These are phyloP conservation scores for Cheilosia variabilis DNA, from an alignment of 2,888 invertebrate species.

Conservation along the genomic window DNA sequence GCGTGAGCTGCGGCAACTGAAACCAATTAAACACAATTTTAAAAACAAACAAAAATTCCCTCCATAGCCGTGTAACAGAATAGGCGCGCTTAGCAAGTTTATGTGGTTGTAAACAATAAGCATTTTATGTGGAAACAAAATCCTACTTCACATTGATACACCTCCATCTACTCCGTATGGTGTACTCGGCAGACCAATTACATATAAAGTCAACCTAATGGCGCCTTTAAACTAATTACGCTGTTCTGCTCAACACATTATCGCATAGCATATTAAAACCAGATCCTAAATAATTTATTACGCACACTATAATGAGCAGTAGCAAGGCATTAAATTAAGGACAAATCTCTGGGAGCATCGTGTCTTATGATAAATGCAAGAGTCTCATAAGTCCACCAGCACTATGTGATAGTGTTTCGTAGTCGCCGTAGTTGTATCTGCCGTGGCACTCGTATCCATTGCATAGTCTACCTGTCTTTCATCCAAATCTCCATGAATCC, in stretches of 20 bases:
- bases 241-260: slow-evolving; percentile 72
- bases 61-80: neutral
- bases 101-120: neutral
- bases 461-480: slow-evolving; percentile 72
- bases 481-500: slow-evolving; percentile 74
- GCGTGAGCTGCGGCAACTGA: too few species aligned
- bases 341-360: slow-evolving; percentile 67
- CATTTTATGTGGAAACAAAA: slow-evolving; percentile 32
- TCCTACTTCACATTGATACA: slow-evolving; percentile 46
- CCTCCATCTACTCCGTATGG: slow-evolving; percentile 16
- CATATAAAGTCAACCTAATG: slow-evolving; percentile 57
- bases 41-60: neutral
- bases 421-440: slow-evolving; percentile 41
- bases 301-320: slow-evolving; percentile 73
- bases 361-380: slow-evolving; percentile 76
- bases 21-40: too few species aligned
- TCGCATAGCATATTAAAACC: slow-evolving; percentile 71
- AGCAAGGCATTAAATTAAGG: slow-evolving; percentile 74
- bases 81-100: neutral
- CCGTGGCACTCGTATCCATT: slow-evolving; percentile 34
- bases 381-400: slow-evolving; percentile 69
- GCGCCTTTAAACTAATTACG: slow-evolving; percentile 70
- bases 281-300: slow-evolving; percentile 75
- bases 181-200: slow-evolving; percentile 37
- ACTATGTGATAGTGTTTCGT: slow-evolving; percentile 34